A percentile compares a stretch with the other conserved stretches of the same genome.
Conservation (phyloP, 1,140 invertebrate genomes). For the Pogonomyrmex barbatus region DNA sequence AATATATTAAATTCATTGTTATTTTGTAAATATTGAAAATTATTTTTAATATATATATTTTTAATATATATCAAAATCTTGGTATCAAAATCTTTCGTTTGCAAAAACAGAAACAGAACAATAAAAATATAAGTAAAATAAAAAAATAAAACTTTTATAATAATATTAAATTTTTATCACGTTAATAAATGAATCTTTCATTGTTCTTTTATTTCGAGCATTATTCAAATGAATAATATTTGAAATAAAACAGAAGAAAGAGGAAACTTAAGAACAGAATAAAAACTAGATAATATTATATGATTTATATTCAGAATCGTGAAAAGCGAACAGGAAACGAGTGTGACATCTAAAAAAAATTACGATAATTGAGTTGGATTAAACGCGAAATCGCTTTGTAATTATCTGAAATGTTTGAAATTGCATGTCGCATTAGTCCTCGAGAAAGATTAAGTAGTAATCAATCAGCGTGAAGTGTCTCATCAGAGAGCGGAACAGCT, state of each 20-base stretch:
- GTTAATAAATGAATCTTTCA: neutral
- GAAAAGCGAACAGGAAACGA: neutral
- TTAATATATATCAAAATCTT: neutral
- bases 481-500: neutral
- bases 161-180: neutral
- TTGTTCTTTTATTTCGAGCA: neutral
- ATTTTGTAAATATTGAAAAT: neutral
- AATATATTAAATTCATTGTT: neutral
- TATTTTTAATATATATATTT: neutral
- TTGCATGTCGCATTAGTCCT: neutral
- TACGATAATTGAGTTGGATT: slow-evolving; percentile 2
- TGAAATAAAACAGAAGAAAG: neutral
- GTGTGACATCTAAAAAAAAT: neutral
- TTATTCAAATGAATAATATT: neutral
- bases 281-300: slow-evolving; percentile 14
- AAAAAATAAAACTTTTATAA: neutral
- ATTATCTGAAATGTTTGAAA: slow-evolving; percentile 4
- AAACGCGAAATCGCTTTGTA: slow-evolving; percentile 1
- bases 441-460: slow-evolving; percentile 19
- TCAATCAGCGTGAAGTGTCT: slow-evolving; percentile 24
- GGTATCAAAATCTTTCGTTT: neutral
- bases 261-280: neutral
- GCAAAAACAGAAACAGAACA: neutral
- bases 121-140: neutral
- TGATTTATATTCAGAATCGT: neutral